A percentile compares a stretch with the other conserved stretches of the same genome.
Conservation (phyloP, 2,113 vertebrate genomes). For the Syngnathus floridae region DNA sequence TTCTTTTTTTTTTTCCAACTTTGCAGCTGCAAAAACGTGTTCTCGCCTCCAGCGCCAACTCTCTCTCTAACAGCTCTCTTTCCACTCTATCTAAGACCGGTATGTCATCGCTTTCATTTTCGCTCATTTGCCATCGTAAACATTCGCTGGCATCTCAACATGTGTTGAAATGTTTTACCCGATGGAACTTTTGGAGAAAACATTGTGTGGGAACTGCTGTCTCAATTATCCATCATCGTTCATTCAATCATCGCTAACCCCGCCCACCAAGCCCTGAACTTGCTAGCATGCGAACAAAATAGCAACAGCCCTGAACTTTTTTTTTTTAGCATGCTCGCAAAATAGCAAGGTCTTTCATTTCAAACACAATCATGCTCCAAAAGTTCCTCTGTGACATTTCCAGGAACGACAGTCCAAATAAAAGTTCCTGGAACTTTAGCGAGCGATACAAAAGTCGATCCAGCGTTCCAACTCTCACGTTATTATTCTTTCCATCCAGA, state of each 20-base stretch:
- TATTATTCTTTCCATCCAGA: slow-evolving; percentile 52
- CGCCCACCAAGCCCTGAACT: no score
- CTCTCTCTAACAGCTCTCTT: slow-evolving; percentile 86
- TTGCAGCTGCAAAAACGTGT: slow-evolving; percentile 76
- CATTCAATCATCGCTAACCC: no score
- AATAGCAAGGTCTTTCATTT: no score
- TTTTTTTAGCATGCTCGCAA: no score
- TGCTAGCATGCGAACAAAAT: no score
- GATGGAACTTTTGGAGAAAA: no score
- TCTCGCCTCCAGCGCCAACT: slow-evolving; percentile 77
- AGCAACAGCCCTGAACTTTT: no score
- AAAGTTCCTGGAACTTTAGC: background rate
- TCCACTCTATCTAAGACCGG: slow-evolving; percentile 83
- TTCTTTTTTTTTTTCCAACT: slow-evolving; percentile 9
- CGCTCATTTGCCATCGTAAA: background rate
- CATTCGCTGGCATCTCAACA: background rate
- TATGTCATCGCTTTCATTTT: slow-evolving; percentile 66
- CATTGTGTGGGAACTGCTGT: no score
- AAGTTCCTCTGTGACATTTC: no score
- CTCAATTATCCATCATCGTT: no score
- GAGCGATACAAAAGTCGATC: background rate
- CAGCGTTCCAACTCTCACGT: slow-evolving; percentile 19
- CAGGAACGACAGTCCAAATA: background rate
- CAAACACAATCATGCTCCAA: no score
- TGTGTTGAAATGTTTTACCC: no score